Evolutionary conservation across 2,888 invertebrate genomes (phyloP).

Genomic region (Mylabris sibirica): DNA sequence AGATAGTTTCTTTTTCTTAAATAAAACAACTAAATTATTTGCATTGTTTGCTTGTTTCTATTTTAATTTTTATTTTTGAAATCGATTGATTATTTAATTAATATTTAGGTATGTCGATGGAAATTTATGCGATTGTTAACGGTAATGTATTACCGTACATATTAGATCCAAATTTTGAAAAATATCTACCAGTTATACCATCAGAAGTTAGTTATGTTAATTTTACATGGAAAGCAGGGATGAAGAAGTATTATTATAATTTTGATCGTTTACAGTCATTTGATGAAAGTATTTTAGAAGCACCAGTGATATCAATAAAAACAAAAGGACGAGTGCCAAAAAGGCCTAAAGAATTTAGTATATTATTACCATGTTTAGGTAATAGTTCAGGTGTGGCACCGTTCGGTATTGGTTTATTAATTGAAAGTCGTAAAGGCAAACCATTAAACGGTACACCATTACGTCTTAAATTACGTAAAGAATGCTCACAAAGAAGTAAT

Average conservation of each 20-base stretch:
- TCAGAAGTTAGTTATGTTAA: constrained; percentile 91
- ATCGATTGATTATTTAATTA: constrained; percentile 12
- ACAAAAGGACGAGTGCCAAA: constrained; percentile 85
- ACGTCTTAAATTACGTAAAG: constrained; percentile 86
- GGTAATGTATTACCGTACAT: constrained; percentile 87
- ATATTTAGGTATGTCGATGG: constrained; percentile 78
- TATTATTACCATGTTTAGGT: constrained; percentile 85
- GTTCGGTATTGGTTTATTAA: constrained; percentile 85
- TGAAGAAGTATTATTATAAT: constrained; percentile 82
- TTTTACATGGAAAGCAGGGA: constrained; percentile 89
- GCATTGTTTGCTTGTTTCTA: neutral
- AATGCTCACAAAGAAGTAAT: constrained; percentile 91
- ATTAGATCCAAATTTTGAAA: constrained; percentile 88
- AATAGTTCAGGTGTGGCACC: constrained; percentile 88
- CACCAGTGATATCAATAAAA: constrained; percentile 88
- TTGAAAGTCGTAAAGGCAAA: constrained; percentile 80
- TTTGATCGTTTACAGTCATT: constrained; percentile 86
- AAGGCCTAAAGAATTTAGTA: constrained; percentile 88
- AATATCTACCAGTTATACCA: constrained; percentile 88
- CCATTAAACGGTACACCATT: constrained; percentile 88
- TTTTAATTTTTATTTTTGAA: no score
- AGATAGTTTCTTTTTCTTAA: neutral
- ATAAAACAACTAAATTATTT: constrained; percentile 12
- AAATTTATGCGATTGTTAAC: constrained; percentile 88
- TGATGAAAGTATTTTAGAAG: constrained; percentile 82